phyloP scores from a whole-genome alignment of 2,888 invertebrate species.

The Acrobasis consociella region DNA sequence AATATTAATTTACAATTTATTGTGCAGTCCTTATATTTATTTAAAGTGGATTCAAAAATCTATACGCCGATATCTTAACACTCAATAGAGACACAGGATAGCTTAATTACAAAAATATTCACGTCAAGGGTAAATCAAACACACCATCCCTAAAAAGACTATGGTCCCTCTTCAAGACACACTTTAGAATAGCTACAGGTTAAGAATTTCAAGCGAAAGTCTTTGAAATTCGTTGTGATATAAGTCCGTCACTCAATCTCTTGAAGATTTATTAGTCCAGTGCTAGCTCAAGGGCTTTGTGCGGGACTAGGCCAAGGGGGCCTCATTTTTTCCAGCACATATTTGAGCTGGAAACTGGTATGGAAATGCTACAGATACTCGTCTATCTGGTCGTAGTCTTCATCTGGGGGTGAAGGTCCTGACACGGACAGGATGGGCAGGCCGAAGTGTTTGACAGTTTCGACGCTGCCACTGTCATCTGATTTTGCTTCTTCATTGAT shows the following conservation, averaged over 20 bases:
- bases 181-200: constrained; percentile 45
- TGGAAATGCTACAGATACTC: constrained; percentile 85
- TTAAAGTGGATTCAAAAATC: constrained; percentile 52
- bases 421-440: constrained; percentile 90
- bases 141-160: constrained; percentile 57
- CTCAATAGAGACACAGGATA: constrained; percentile 56
- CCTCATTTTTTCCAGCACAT: constrained; percentile 75
- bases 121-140: constrained; percentile 52
- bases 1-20: constrained; percentile 51
- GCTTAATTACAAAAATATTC: constrained; percentile 57
- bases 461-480: constrained; percentile 74
- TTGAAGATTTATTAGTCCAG: constrained; percentile 42
- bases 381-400: constrained; percentile 84
- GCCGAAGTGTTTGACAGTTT: constrained; percentile 85
- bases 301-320: constrained; percentile 71
- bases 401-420: constrained; percentile 90
- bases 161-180: constrained; percentile 76
- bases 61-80: constrained; percentile 43
- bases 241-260: constrained; percentile 34
- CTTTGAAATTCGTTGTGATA: constrained; percentile 58
- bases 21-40: constrained; percentile 69
- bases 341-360: constrained; percentile 77
- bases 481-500: constrained; percentile 77
- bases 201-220: constrained; percentile 48
- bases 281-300: constrained; percentile 67